Base-by-base conservation (phyloP, 2,113 vertebrate species). In the Pollachius pollachius region DNA sequence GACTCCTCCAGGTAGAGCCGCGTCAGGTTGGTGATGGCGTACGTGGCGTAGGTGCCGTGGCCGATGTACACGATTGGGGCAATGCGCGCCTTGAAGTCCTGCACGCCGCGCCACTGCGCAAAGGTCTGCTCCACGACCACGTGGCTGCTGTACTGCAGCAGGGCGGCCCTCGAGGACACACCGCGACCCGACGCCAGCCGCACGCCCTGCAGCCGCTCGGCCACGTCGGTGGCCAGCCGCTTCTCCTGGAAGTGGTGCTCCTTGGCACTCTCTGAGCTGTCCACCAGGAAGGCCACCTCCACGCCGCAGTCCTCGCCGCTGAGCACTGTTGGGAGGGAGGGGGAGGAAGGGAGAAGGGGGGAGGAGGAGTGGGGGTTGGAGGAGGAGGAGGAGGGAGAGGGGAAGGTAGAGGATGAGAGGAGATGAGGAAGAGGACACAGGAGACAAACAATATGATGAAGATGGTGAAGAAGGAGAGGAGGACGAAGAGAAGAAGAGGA, bases 111-210 rank as follows among this genome's bases (percentile, higher is more conserved):
- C 96, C 95, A 97, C 73, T 94, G 91, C 57, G 80, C 92, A 86
- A 97, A 97, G n/a, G 90, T 92, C 81, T 95, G 94, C 79, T 96
- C 95, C 0, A 91, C 86, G 75, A 87, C 88, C 64, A 96, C 95
- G 0, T 94, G 93, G 87, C 95, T 97, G 89, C 95, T 97, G 82
- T 96, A 97, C 88, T 97, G 96, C 2, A 97, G 91, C 68, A 97
- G 87, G 48, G 95, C 95, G 0, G 91, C 91, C 15, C 93, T 91
- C 73, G 92, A 94, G 63, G 70, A 87, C 70, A 96, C 84, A 0
- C 89, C 68, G 0, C 73, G 93, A 23, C 92, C 91, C 1, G 90
- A 94, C 79, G 86, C 91, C 64, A 96, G 90, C 6, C 83, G 89
- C 1, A 93, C 67, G 16, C 85, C 85, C 84, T 92, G 93, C 71